A percentile compares a stretch with the other conserved stretches of the same genome.
These are phyloP conservation scores for Willisornis vidua DNA, from an alignment of 2,113 vertebrate genomes.

Conservation along the genomic window DNA sequence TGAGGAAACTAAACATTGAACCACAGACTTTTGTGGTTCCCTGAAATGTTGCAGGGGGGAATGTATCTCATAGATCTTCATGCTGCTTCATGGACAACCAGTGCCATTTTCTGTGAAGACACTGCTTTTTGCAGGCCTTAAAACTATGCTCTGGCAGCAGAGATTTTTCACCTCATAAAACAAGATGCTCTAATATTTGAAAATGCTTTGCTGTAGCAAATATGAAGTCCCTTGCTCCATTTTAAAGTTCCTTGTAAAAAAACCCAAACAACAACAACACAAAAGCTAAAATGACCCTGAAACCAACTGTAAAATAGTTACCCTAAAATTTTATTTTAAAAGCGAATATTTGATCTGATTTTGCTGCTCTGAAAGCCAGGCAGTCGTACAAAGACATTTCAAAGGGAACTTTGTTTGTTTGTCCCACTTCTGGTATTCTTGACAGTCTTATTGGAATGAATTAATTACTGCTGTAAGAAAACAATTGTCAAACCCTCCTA, in stretches of 20 bases:
- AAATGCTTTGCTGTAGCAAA: slow-evolving; percentile 9
- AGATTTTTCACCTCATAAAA: slow-evolving; percentile 49
- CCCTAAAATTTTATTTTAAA: not conserved
- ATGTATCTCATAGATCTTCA: not conserved
- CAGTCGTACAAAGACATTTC: slow-evolving; percentile 1
- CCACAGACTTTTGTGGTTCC: not conserved
- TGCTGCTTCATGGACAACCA: not conserved
- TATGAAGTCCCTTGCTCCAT: not conserved
- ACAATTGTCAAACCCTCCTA: not conserved
- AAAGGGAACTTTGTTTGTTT: not conserved
- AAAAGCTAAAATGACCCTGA: not conserved
- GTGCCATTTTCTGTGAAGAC: not conserved
- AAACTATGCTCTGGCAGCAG: not conserved
- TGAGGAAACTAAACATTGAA: not conserved
- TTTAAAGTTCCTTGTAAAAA: not conserved
- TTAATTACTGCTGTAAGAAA: not conserved
- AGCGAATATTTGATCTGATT: not conserved
- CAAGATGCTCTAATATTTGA: slow-evolving; percentile 1
- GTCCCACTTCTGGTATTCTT: not conserved
- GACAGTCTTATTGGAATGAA: not conserved
- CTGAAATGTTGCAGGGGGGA: not conserved
- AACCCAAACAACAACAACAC: no score
- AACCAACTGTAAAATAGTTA: not conserved
- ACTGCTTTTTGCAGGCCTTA: not conserved
- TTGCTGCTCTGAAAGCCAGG: not conserved